phyloP scores from a whole-genome alignment of 2,797 vertebrate genomes.

The Pangasius djambal region DNA sequence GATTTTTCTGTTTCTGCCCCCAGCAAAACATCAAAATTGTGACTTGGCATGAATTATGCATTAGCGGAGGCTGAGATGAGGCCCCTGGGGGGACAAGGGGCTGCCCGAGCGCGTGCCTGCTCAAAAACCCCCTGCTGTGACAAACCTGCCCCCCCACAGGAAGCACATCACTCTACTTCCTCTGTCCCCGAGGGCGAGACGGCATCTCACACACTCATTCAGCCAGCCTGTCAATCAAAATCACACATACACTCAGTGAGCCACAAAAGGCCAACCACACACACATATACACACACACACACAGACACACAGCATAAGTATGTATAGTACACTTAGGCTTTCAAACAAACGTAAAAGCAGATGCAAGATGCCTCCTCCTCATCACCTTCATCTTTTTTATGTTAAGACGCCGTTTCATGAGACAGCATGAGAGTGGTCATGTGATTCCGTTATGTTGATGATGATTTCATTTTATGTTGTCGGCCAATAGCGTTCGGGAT shows the following conservation, averaged over 20 bases:
- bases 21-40: conserved; percentile 95
- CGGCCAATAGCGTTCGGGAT: not conserved
- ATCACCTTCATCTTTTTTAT: not conserved
- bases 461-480: not conserved
- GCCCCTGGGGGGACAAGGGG: conserved; percentile 81
- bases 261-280: conserved; percentile 15
- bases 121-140: conserved; percentile 71
- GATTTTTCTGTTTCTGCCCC: conserved; percentile 83
- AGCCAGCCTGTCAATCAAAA: conserved; percentile 74
- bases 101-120: conserved; percentile 73
- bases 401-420: not conserved
- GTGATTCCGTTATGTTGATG: not conserved
- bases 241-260: conserved; percentile 13
- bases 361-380: conserved; percentile 3
- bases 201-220: conserved; percentile 64
- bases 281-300: conserved; percentile 5
- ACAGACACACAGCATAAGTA: not conserved
- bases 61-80: conserved; percentile 87
- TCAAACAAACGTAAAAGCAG: not conserved
- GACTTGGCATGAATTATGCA: conserved; percentile 98
- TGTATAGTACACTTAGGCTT: not conserved
- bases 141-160: conserved; percentile 79
- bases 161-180: conserved; percentile 72
- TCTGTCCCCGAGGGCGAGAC: conserved; percentile 71
- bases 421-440: not conserved